These are phyloP conservation scores for Metallyticus violacea DNA, from an alignment of 2,888 invertebrate genomes.

Conservation along the genomic window DNA sequence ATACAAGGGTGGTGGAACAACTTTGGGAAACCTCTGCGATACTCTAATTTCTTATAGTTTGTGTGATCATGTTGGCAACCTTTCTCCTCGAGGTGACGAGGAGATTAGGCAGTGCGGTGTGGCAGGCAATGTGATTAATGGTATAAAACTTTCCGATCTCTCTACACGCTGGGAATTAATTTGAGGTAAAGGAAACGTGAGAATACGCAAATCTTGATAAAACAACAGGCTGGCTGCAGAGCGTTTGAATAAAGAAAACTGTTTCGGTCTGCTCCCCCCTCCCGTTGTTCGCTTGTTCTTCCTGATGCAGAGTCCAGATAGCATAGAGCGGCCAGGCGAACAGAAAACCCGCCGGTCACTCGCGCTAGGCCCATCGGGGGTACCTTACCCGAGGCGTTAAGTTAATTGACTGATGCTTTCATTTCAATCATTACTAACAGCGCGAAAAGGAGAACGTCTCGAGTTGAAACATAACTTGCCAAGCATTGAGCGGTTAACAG, in stretches of 20 bases:
- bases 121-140: conserved; percentile 21
- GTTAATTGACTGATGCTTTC: background rate
- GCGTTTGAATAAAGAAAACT: conserved; percentile 30
- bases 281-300: background rate
- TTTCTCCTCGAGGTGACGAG: background rate
- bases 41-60: too few species aligned
- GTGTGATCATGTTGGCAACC: too few species aligned
- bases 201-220: conserved; percentile 49
- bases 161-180: conserved; percentile 31
- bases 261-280: conserved; percentile 22
- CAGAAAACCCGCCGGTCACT: background rate
- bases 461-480: too few species aligned
- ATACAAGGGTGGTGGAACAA: too few species aligned
- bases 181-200: conserved; percentile 44
- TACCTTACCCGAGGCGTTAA: background rate
- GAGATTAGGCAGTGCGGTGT: conserved; percentile 12
- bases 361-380: background rate
- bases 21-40: too few species aligned
- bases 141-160: conserved; percentile 22
- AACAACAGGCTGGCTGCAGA: conserved; percentile 35
- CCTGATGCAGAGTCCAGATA: background rate
- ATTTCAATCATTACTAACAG: background rate
- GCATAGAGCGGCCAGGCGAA: conserved; percentile 3
- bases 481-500: too few species aligned
- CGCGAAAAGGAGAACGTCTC: too few species aligned